Conservation (phyloP, 2,797 vertebrate species). For the Xiphophorus birchmanni region DNA sequence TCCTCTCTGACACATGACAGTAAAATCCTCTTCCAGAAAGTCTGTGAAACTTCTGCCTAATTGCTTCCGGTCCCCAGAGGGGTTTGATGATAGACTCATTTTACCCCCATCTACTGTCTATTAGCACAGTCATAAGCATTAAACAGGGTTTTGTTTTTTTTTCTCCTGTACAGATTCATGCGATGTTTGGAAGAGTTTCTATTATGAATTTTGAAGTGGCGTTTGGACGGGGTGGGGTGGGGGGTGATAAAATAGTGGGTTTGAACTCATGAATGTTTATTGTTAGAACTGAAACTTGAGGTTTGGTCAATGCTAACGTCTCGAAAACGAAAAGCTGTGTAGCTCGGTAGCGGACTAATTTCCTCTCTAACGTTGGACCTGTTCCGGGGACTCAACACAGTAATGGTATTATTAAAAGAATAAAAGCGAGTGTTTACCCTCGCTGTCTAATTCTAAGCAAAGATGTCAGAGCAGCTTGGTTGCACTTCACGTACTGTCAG, state of each 20-base stretch:
- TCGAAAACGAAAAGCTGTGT: not conserved
- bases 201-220: not conserved
- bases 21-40: not conserved
- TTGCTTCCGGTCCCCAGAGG: not conserved
- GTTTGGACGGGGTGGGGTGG: not conserved
- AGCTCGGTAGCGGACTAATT: not conserved
- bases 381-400: not conserved
- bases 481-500: not conserved
- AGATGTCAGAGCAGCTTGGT: constrained; percentile 14
- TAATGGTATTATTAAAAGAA: not conserved
- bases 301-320: not conserved
- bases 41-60: not conserved
- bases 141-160: not conserved
- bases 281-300: not conserved
- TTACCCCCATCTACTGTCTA: not conserved
- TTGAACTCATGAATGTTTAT: not conserved
- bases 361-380: no score
- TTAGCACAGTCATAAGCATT: not conserved
- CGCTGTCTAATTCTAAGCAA: not conserved
- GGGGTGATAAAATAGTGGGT: not conserved
- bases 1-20: not conserved
- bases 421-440: not conserved
- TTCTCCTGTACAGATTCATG: not conserved
- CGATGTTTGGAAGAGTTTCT: not conserved
- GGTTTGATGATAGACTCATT: not conserved